Base-by-base conservation (phyloP, 2,113 vertebrate genomes). In the Antechinus stuartii region DNA sequence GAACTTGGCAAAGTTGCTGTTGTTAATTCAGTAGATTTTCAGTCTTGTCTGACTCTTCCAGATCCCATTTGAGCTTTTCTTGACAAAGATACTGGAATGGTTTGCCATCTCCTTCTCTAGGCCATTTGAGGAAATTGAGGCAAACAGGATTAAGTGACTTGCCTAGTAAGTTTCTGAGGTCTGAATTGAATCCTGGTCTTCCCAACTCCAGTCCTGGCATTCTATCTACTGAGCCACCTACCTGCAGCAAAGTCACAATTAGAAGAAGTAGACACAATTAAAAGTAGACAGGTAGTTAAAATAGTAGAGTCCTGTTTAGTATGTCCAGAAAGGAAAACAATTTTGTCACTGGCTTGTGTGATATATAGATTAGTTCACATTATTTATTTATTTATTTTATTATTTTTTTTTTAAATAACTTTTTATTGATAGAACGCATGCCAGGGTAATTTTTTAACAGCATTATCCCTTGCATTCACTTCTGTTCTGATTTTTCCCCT, bases 1-100 rank as follows among this genome's bases (percentile, higher is more conserved):
- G 23, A 3, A 0, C 27, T 26, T 30, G 89, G 7, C 6, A 0
- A 42, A 46, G 6, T 19, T 8, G 1, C 50, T 68, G 12, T 30
- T 61, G 27, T 68, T 68, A 47, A 12, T 35, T 68, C 12, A 68
- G 61, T 68, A 5, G 12, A 35, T 68, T 68, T 68, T 68, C 30
- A 35, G 30, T 35, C 8, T 11, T 68, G 61, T 68, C 30, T 68
- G 61, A 68, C 14, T 68, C 61, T 68, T 68, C 16, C 30, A 16
- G 30, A 35, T 11, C 61, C 61, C 30, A 35, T 68, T 68, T 68
- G 11, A 30, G 3, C 11, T 68, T 68, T 68, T 68, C 30, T 68
- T 68, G 2, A 2, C 30, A 68, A 14, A 68, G 61, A 68, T 5
- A 68, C 14, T 68, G 61, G 5, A 68, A 30, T 68, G 11, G 3